Base-by-base conservation (phyloP, 1,140 invertebrate species). In the Aculops lycopersici region DNA sequence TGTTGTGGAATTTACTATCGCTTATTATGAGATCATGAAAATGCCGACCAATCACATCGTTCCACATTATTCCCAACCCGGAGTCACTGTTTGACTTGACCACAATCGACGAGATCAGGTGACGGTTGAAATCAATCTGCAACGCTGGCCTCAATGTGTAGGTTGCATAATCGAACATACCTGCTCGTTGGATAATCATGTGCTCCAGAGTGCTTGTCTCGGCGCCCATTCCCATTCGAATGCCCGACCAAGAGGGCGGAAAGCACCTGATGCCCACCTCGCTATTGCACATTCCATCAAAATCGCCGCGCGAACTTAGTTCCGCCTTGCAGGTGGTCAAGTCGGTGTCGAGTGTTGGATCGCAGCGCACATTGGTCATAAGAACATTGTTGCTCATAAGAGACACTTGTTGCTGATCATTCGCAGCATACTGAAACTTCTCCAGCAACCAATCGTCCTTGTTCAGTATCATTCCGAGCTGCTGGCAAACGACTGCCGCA, bases 61-160 rank as follows among this genome's bases (percentile, higher is more conserved):
- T 77, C 53, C 83, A 86, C 16, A 83, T 57, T 21, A 88, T 65
- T 13, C 78, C 79, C 14, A 88, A 54, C 0, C 81, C 81, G 54
- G 84, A 77, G 51, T 79, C 71, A 19, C 72, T 66, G 55, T 84
- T 88, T 47, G 78, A 68, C 0, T 65, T 58, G 2, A 88, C 60
- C 48, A 67, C 65, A 3, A 88, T 66, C 47, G 74, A 74, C 51
- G 81, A 72, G 45, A 94, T 61, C 18, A 75, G 72, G 52, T 95
- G 84, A 40, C 76, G 68, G 39, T 83, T 77, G 56, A 94, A 88
- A 58, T 97, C 90, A 42, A 95, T 75, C 61, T 90, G 83, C 2
- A 97, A 55, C 0, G 86, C 90, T 58, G 54, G 76, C 53, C 78
- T 81, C 48, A 94, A 92, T 2, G 65, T 54, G 55, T 77, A 74